Evolutionary conservation across 2,797 vertebrate species (phyloP).

Genomic region (Pristis pectinata): DNA sequence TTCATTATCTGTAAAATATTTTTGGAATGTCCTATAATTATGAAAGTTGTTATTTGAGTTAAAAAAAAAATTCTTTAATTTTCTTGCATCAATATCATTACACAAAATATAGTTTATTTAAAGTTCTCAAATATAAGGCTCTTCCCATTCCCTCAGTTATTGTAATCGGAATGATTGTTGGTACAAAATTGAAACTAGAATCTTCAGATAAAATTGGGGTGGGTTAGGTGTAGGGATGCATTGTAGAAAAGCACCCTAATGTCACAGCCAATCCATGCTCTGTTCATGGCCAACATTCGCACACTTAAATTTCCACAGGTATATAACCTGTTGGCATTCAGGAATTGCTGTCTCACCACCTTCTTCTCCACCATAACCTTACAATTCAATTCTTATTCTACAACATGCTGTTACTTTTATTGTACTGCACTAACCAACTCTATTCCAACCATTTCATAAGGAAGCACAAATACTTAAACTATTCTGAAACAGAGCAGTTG

Average conservation of each 20-base stretch:
- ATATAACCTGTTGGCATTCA: not conserved
- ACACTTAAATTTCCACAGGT: not conserved
- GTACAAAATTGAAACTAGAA: too few relatives aligned
- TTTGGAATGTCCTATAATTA: not conserved
- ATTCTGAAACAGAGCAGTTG: not conserved
- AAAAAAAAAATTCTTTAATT: too few relatives aligned
- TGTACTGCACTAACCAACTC: not conserved
- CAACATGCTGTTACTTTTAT: not conserved
- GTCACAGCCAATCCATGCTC: not conserved
- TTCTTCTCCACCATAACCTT: not conserved
- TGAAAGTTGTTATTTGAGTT: not conserved
- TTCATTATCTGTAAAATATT: not conserved
- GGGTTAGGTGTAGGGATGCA: too few relatives aligned
- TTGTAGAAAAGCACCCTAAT: not conserved
- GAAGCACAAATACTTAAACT: not conserved
- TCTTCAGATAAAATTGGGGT: not conserved
- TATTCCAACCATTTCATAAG: not conserved
- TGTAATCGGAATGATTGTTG: too few relatives aligned
- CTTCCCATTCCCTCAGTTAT: too few relatives aligned
- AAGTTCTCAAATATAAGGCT: too few relatives aligned
- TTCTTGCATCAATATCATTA: too few relatives aligned
- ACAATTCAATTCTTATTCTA: not conserved
- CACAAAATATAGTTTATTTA: too few relatives aligned
- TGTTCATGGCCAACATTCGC: not conserved
- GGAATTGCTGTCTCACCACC: not conserved